Evolutionary conservation across 2,888 invertebrate genomes (phyloP).

Genomic region (Mamestra brassicae): DNA sequence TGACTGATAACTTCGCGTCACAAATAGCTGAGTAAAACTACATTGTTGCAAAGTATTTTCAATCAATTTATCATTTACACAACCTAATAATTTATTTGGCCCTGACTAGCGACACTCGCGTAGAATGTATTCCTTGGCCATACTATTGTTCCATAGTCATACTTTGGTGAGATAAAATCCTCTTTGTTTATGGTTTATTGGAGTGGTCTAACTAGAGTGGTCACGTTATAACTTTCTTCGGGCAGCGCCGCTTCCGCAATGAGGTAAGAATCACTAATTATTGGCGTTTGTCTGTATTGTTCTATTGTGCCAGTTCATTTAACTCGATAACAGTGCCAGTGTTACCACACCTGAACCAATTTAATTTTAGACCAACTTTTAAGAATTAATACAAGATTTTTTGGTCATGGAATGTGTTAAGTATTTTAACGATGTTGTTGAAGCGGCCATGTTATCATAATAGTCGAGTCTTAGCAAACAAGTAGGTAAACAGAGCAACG

Average conservation of each 20-base stretch:
- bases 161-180: not conserved
- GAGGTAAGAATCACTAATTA: conserved; percentile 77
- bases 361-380: conserved; percentile 20
- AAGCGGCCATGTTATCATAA: conserved; percentile 10
- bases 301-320: conserved; percentile 73
- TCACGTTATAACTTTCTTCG: conserved; percentile 70
- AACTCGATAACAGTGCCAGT: conserved; percentile 66
- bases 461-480: conserved; percentile 6
- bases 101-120: not conserved
- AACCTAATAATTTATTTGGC: not conserved
- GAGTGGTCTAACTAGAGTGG: conserved; percentile 71
- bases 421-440: conserved; percentile 22
- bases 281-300: conserved; percentile 71
- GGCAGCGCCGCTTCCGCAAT: conserved; percentile 67
- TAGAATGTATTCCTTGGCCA: not conserved
- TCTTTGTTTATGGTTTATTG: conserved; percentile 18
- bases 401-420: conserved; percentile 15
- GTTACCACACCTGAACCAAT: conserved; percentile 59
- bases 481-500: conserved; percentile 19
- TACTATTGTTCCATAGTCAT: not conserved
- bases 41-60: not conserved
- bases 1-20: conserved; percentile 18
- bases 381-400: conserved; percentile 13
- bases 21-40: not conserved
- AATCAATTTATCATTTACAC: not conserved